These are phyloP conservation scores for Etheostoma nigrum DNA, from an alignment of 2,797 vertebrate genomes.

Conservation along the genomic window DNA sequence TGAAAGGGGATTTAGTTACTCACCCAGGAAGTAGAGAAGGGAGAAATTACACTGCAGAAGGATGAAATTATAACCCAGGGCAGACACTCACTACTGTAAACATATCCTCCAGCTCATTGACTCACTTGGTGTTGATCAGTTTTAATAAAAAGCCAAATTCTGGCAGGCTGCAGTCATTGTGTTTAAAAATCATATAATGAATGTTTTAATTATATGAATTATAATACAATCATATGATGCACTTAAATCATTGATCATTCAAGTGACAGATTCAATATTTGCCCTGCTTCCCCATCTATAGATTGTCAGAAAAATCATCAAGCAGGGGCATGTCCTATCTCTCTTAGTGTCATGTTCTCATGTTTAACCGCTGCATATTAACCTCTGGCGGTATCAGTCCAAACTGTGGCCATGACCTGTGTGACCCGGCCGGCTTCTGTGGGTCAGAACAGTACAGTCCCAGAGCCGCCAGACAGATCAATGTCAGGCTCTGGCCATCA, in stretches of 20 bases:
- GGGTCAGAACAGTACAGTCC: constrained; percentile 59
- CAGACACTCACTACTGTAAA: constrained; percentile 22
- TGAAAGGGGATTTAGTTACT: constrained; percentile 31
- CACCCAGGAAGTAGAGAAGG: constrained; percentile 7
- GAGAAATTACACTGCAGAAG: constrained; percentile 17
- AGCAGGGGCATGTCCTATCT: neutral
- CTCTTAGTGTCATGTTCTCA: constrained; percentile 39
- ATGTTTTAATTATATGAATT: neutral
- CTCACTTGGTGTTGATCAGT: neutral
- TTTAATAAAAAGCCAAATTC: neutral
- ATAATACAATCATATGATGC: neutral
- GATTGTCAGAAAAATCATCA: constrained; percentile 1
- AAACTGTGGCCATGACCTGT: constrained; percentile 67
- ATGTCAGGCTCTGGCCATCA: constrained; percentile 64
- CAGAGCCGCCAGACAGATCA: constrained; percentile 70
- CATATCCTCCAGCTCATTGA: constrained; percentile 20
- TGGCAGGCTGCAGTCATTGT: neutral
- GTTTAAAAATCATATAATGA: no score
- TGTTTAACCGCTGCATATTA: constrained; percentile 65
- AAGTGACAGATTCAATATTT: neutral
- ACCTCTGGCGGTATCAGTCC: constrained; percentile 67
- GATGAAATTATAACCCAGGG: constrained; percentile 18
- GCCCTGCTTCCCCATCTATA: neutral
- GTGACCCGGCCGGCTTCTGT: constrained; percentile 51
- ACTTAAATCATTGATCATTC: neutral